Evolutionary conservation across 2,113 vertebrate genomes (phyloP).

Genomic region (Osmerus eperlanus): DNA sequence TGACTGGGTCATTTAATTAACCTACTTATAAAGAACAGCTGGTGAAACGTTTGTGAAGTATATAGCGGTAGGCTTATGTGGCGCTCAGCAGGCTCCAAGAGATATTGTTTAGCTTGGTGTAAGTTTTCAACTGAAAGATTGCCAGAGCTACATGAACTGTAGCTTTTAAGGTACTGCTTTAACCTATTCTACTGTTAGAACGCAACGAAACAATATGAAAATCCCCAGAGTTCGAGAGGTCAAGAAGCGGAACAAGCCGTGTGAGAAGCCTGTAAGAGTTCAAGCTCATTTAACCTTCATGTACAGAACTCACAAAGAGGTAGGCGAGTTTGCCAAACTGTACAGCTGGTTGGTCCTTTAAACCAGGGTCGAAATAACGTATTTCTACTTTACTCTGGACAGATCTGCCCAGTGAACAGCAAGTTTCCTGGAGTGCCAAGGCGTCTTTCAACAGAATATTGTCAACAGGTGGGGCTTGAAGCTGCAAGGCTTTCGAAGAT

Average conservation of each 20-base stretch:
- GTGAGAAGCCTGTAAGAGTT: not conserved
- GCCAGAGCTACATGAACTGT: no score
- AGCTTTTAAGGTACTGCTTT: no score
- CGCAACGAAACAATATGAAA: slow-evolving; percentile 32
- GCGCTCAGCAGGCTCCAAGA: no score
- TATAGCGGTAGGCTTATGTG: no score
- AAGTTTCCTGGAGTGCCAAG: not conserved
- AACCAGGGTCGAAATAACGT: not conserved
- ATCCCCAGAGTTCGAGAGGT: not conserved
- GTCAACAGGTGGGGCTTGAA: slow-evolving; percentile 17
- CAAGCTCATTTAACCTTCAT: slow-evolving; percentile 23
- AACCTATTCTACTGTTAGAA: no score
- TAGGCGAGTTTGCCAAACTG: not conserved
- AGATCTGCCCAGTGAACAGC: not conserved
- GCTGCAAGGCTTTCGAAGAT: slow-evolving; percentile 30
- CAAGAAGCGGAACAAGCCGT: not conserved
- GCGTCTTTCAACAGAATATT: not conserved
- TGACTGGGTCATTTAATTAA: no score
- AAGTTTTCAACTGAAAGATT: no score
- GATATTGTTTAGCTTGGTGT: no score
- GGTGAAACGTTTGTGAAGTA: no score
- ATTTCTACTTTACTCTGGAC: not conserved
- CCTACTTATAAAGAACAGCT: no score
- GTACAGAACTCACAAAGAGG: slow-evolving; percentile 39
- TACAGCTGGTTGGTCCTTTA: no score